A percentile compares a stretch with the other conserved stretches of the same genome.
These are phyloP conservation scores for Anser brachyrhynchus DNA, from an alignment of 2,113 vertebrate species.

Conservation along the genomic window DNA sequence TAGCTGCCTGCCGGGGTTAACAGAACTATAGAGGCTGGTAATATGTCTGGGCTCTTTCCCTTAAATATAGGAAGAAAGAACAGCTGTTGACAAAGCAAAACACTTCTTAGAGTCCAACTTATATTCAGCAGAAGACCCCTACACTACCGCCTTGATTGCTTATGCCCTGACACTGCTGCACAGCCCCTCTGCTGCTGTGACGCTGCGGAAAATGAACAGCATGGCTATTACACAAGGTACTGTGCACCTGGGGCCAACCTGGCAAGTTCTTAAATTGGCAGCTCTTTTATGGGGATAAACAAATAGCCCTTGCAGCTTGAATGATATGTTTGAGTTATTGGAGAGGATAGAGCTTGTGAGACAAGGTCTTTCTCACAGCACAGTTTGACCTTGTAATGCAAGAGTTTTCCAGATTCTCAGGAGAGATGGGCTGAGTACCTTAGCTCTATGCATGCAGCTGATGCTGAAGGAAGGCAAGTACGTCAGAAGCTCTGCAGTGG, in stretches of 20 bases:
- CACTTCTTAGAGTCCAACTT: constrained; percentile 87
- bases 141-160: constrained; percentile 86
- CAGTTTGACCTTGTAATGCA: background rate
- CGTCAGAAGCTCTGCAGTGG: background rate
- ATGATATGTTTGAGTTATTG: background rate
- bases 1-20: background rate
- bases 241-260: background rate
- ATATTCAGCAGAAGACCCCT: constrained; percentile 87
- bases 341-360: background rate
- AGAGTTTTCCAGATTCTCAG: background rate
- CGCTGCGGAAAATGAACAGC: constrained; percentile 85
- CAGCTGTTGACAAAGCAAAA: constrained; percentile 85
- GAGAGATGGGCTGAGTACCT: background rate
- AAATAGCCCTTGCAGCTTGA: background rate
- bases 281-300: fast-evolving
- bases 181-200: constrained; percentile 78
- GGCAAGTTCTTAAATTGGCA: too few relatives aligned
- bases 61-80: constrained; percentile 82
- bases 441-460: fast-evolving
- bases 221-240: constrained; percentile 91
- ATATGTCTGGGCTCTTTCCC: background rate
- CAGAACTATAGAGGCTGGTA: background rate
- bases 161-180: constrained; percentile 86
- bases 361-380: fast-evolving
- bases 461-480: background rate